These are phyloP conservation scores for Zoanthus gigantus DNA, from an alignment of 92 coral and sea anemone species.

Conservation along the genomic window DNA sequence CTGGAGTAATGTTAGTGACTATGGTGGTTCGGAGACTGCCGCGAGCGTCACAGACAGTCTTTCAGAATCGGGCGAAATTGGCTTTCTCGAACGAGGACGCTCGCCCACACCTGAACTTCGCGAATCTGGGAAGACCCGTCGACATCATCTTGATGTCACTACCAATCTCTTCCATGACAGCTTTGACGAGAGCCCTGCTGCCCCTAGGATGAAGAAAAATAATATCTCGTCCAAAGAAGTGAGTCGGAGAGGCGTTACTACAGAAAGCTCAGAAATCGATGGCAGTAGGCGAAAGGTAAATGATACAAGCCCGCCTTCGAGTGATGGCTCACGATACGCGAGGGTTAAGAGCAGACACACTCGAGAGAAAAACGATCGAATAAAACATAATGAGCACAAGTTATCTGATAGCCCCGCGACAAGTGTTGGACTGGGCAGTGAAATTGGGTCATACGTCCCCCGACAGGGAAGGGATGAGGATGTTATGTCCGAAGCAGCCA, in stretches of 20 bases:
- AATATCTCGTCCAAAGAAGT: not conserved
- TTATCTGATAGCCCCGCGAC: slow-evolving; percentile 44
- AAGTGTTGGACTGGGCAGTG: slow-evolving; percentile 34
- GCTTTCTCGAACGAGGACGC: slow-evolving; percentile 90
- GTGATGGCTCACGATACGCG: slow-evolving; percentile 49
- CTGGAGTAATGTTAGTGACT: slow-evolving; percentile 68
- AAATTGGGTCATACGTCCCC: slow-evolving; percentile 47
- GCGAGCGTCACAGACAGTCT: slow-evolving; percentile 53
- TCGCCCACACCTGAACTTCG: slow-evolving; percentile 98
- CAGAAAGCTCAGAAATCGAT: not conserved
- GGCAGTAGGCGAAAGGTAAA: slow-evolving; percentile 12
- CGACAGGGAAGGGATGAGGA: slow-evolving; percentile 73
- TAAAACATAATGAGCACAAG: not conserved
- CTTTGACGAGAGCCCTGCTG: slow-evolving; percentile 65
- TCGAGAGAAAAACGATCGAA: slow-evolving; percentile 37
- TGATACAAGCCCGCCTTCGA: slow-evolving; percentile 59
- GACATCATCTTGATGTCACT: slow-evolving; percentile 96
- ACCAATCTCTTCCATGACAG: slow-evolving; percentile 82
- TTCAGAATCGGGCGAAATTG: slow-evolving; percentile 60
- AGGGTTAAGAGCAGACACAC: slow-evolving; percentile 57
- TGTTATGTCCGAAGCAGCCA: slow-evolving; percentile 82
- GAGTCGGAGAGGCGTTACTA: slow-evolving; percentile 28
- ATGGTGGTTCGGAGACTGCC: slow-evolving; percentile 58
- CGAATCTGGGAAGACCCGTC: slow-evolving; percentile 77
- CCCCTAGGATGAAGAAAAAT: slow-evolving; percentile 59